A percentile compares a stretch with the other conserved stretches of the same genome.
phyloP scores from a whole-genome alignment of 2,888 invertebrate genomes.

The Clunio marinus region DNA sequence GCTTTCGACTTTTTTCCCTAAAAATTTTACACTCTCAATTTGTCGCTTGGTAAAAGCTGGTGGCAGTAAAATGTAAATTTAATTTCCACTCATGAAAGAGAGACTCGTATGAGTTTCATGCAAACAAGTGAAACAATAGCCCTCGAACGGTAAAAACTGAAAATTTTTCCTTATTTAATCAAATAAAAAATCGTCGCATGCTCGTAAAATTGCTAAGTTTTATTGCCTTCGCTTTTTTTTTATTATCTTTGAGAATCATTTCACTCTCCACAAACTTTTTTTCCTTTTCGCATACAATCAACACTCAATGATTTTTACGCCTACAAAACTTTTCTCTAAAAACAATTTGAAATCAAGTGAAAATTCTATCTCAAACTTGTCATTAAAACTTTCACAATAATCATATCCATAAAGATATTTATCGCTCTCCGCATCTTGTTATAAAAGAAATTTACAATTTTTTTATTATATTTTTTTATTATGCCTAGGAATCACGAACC shows the following conservation, averaged over 20 bases:
- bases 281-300: too few relatives aligned
- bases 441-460: constrained; percentile 3
- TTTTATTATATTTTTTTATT: background rate
- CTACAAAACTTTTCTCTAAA: too few relatives aligned
- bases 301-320: too few relatives aligned
- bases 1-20: constrained; percentile 22
- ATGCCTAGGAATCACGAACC: too few relatives aligned
- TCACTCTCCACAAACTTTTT: too few relatives aligned
- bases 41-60: constrained; percentile 17
- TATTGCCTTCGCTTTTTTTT: too few relatives aligned
- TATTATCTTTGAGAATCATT: too few relatives aligned
- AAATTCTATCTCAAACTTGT: background rate
- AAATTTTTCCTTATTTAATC: too few relatives aligned
- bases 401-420: constrained; percentile 37
- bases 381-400: constrained; percentile 37
- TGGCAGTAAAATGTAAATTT: constrained; percentile 39
- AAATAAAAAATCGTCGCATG: too few relatives aligned
- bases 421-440: constrained; percentile 18
- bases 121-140: constrained; percentile 17
- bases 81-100: constrained; percentile 22
- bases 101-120: background rate
- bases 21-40: background rate
- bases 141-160: too few relatives aligned
- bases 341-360: too few relatives aligned
- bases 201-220: too few relatives aligned